Evolutionary conservation across 2,888 invertebrate species (phyloP).

Genomic region (Caenorhabditis panamensis): DNA sequence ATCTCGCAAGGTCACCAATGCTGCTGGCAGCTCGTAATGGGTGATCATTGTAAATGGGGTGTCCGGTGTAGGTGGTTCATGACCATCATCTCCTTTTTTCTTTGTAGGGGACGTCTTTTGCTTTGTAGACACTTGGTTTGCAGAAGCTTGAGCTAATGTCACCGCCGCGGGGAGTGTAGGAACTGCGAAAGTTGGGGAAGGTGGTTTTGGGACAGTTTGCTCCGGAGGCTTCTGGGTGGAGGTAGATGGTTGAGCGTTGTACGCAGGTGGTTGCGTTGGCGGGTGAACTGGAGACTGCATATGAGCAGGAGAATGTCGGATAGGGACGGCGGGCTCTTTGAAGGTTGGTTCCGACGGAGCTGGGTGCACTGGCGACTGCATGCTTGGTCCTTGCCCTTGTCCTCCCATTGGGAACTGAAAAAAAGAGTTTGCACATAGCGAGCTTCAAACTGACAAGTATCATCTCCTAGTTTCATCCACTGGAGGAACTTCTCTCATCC

Average conservation of each 20-base stretch:
- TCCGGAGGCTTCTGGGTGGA: constrained; percentile 7
- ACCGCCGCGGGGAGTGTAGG: constrained; percentile 50
- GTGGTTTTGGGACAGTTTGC: background rate
- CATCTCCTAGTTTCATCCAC: too few relatives aligned
- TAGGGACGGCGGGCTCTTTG: constrained; percentile 42
- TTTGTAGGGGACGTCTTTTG: constrained; percentile 37
- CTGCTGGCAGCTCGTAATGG: constrained; percentile 34
- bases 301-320: constrained; percentile 37
- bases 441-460: background rate
- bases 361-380: constrained; percentile 26
- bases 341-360: constrained; percentile 32
- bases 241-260: constrained; percentile 17
- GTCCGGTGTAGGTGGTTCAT: constrained; percentile 27
- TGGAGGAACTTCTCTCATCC: background rate
- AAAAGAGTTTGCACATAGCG: background rate
- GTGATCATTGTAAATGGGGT: constrained; percentile 34
- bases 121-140: constrained; percentile 36
- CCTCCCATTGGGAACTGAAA: constrained; percentile 31
- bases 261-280: constrained; percentile 33
- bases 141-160: constrained; percentile 33
- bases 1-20: constrained; percentile 12
- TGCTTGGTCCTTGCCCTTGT: background rate
- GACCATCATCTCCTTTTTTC: constrained; percentile 25
- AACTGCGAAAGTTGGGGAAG: constrained; percentile 53
- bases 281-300: constrained; percentile 37